Conservation (phyloP, 2,113 vertebrate species). For the Ailuropoda melanoleuca region DNA sequence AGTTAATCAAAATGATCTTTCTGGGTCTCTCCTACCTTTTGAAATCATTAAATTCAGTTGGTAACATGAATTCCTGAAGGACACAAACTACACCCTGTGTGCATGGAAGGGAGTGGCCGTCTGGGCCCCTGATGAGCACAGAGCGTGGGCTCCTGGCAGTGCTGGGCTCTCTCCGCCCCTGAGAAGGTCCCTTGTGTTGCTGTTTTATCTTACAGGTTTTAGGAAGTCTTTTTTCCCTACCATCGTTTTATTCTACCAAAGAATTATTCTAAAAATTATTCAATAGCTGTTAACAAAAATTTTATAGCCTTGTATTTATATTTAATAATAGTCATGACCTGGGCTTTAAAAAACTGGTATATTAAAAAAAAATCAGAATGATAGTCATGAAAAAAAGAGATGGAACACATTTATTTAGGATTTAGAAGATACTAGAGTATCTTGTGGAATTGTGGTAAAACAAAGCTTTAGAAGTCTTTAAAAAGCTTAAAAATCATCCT, state of each 20-base stretch:
- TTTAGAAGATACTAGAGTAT: neutral
- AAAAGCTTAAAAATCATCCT: neutral
- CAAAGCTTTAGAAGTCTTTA: neutral
- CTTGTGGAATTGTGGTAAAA: neutral
- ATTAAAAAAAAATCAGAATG: neutral
- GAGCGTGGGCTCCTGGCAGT: neutral
- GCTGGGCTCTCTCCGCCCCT: neutral
- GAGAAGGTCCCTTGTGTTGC: neutral
- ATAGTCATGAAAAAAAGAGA: slow-evolving; percentile 7
- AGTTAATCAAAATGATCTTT: neutral
- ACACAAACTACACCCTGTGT: neutral
- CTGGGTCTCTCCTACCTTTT: neutral
- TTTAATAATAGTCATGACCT: neutral
- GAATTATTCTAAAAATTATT: neutral
- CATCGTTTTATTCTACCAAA: neutral
- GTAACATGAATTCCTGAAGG: neutral
- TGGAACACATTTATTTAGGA: neutral
- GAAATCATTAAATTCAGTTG: neutral
- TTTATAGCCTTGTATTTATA: neutral
- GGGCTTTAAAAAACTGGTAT: neutral
- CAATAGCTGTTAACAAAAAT: neutral
- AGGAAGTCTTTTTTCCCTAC: neutral
- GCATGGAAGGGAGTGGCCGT: neutral
- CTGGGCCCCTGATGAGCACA: neutral
- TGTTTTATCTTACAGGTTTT: neutral